Base-by-base conservation (phyloP, 2,113 vertebrate species). In the Pampusana beccarii region DNA sequence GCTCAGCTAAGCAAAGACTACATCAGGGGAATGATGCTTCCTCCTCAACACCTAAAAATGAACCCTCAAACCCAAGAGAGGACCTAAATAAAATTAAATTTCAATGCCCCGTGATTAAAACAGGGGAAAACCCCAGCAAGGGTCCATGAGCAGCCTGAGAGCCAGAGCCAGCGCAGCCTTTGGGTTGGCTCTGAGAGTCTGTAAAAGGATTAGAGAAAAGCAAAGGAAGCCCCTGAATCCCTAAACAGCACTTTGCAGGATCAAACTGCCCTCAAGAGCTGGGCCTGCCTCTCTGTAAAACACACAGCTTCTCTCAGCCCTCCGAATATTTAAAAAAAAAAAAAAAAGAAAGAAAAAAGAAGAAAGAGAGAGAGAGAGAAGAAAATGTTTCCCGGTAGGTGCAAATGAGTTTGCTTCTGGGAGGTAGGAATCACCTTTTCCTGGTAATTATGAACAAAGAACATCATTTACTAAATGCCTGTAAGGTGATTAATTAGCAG, bases 381-480 rank as follows among this genome's bases (percentile, higher is more conserved):
- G 73, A 94, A 90, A 14, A 29, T 33, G 25, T 69, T 88, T 97
- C 94, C 83, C 16, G 8, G 89, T 48, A 80, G 58, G 93, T 83
- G 87, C 90, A 90, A 92, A 83, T 71, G 17, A 94, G 54, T 80
- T 94, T 81, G 80, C 88, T 92, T 81, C 95, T 50, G 51, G 53
- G 92, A 94, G 93, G 90, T 57, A 80, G 58, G 72, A 90, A 93
- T 95, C 88, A 72, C 84, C 93, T 79, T 82, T 94, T 90, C 92
- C 92, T 97, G 96, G 81, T 97, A 96, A 97, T 98, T 96, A 96
- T 64, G 94, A 96, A 95, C 95, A 77, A 82, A 91, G 88, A 92
- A 70, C 61, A 28, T 95, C 79, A 66, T 96, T 95, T 21, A 69
- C 94, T 78, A 88, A 73, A 81, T 65, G 82, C 87, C 95, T 86